Percentiles rank a stretch among this genome's conserved stretches.
phyloP scores from a whole-genome alignment of 1,140 invertebrate genomes.

The Atta colombica region DNA sequence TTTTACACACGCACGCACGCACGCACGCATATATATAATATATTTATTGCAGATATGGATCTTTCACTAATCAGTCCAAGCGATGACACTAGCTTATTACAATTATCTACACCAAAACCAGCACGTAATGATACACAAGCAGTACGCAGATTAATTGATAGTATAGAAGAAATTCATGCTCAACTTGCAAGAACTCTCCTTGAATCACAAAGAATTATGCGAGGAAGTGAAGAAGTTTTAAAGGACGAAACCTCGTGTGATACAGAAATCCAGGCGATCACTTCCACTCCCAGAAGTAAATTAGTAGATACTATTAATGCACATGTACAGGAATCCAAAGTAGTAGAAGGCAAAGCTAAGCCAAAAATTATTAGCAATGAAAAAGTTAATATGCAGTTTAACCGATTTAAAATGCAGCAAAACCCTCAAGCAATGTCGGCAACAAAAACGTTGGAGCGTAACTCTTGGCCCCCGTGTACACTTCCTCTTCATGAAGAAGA shows the following conservation, averaged over 20 bases:
- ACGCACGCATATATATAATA: too few relatives aligned
- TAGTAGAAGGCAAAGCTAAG: slow-evolving; percentile 52
- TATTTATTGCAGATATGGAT: slow-evolving; percentile 65
- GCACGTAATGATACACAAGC: slow-evolving; percentile 69
- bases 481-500: slow-evolving; percentile 68
- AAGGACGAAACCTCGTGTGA: neutral
- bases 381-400: slow-evolving; percentile 75
- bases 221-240: neutral
- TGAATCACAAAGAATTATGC: slow-evolving; percentile 80
- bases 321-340: slow-evolving; percentile 45
- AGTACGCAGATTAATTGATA: slow-evolving; percentile 77
- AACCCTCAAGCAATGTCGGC: slow-evolving; percentile 37
- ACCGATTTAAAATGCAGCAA: slow-evolving; percentile 69
- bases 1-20: too few relatives aligned
- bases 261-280: slow-evolving; percentile 33
- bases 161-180: slow-evolving; percentile 80
- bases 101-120: slow-evolving; percentile 65
- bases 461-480: slow-evolving; percentile 23
- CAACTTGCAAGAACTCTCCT: slow-evolving; percentile 78
- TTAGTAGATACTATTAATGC: slow-evolving; percentile 40
- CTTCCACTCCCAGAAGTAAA: slow-evolving; percentile 36
- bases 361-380: slow-evolving; percentile 80
- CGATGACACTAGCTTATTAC: slow-evolving; percentile 78
- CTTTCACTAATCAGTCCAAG: slow-evolving; percentile 68
- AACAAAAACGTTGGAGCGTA: slow-evolving; percentile 27